Conservation (phyloP, 2,888 invertebrate genomes). For the Agonum fuliginosum region DNA sequence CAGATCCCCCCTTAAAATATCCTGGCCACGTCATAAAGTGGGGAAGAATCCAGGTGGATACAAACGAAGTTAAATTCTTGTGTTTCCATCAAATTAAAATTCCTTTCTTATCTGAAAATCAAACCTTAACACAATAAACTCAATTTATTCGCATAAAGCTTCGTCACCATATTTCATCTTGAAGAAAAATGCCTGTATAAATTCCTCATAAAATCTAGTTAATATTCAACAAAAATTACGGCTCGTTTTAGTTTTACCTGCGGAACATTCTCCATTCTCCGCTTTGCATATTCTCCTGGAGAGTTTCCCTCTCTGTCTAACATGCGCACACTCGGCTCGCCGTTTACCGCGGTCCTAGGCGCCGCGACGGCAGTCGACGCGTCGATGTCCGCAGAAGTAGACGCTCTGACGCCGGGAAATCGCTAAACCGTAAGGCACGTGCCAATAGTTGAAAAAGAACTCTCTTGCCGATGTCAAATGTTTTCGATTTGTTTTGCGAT, state of each 20-base stretch:
- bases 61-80: conserved; percentile 1
- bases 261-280: conserved; percentile 1
- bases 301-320: background rate
- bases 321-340: conserved; percentile 1
- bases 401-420: conserved; percentile 5
- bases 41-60: background rate
- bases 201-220: conserved; percentile 36
- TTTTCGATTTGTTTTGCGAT: conserved; percentile 15
- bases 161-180: conserved; percentile 24
- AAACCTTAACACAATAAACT: conserved; percentile 2
- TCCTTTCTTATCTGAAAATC: conserved; percentile 6
- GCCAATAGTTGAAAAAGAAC: background rate
- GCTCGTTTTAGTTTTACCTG: conserved; percentile 20
- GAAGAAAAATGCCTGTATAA: conserved; percentile 18
- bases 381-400: conserved; percentile 17
- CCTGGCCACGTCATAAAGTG: no score
- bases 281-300: background rate
- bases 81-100: background rate
- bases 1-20: no score
- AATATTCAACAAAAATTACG: conserved; percentile 37
- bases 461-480: background rate
- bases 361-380: conserved; percentile 17
- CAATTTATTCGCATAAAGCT: conserved; percentile 17
- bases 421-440: background rate
- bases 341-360: background rate